Conservation (phyloP, 2,113 vertebrate species). For the Silurus glanis region DNA sequence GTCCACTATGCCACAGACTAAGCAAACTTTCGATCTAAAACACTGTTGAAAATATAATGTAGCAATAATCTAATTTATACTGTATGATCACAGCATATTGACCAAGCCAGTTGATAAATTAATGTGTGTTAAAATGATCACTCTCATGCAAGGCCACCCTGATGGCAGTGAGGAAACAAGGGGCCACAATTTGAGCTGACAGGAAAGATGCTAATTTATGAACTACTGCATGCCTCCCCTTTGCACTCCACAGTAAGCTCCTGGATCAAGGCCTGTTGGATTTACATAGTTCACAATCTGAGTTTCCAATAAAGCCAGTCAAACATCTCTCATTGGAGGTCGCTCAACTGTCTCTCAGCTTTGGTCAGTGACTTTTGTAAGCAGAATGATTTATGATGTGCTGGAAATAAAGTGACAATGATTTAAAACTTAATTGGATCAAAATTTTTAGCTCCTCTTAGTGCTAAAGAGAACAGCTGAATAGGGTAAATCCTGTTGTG, state of each 20-base stretch:
- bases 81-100: not conserved
- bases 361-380: constrained; percentile 6
- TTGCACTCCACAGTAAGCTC: not conserved
- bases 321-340: constrained; percentile 23
- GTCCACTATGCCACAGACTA: not conserved
- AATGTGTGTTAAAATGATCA: constrained; percentile 34
- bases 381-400: not conserved
- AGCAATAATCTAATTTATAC: not conserved
- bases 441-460: constrained; percentile 18
- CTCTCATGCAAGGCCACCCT: constrained; percentile 9
- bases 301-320: constrained; percentile 31
- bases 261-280: constrained; percentile 3
- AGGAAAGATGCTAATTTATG: constrained; percentile 53
- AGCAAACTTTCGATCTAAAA: not conserved
- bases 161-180: constrained; percentile 30
- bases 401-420: constrained; percentile 9
- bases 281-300: constrained; percentile 42
- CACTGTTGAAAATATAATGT: not conserved
- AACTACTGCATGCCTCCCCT: constrained; percentile 38
- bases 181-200: constrained; percentile 44
- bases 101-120: constrained; percentile 42
- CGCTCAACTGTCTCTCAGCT: constrained; percentile 7
- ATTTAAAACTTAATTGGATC: not conserved
- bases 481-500: constrained; percentile 44
- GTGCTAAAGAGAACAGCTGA: constrained; percentile 32